Evolutionary conservation across 2,797 vertebrate genomes (phyloP), one percentile per base, ranked within the genome.

Genomic region (Acrossocheilus wenchowensis): DNA sequence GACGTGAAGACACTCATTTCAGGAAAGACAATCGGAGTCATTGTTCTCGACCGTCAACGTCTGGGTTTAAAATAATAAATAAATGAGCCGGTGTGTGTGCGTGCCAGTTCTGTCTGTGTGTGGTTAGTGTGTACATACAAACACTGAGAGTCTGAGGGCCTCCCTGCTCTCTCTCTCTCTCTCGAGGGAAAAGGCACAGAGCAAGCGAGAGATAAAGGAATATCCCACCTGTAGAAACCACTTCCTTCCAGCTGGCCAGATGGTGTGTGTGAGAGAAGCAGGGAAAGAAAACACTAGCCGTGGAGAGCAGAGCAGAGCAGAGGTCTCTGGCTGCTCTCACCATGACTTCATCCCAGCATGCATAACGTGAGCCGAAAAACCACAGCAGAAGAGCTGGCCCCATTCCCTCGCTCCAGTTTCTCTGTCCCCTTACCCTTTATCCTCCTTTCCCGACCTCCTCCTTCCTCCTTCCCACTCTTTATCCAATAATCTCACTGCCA

Each of bases 211-310:
- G 86, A 90, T 87, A 89, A 88, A 89, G 82, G 62, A 86, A 87
- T 81, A 52, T 88, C 82, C 81, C 83, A 84, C 86, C 88, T 86
- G 87, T 87, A 82, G 83, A 87, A 86, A 83, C 69, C 75, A 89
- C 87, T 91, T 91, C 90, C 90, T 87, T 66, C 66, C 89, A 92
- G 91, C 89, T 88, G 87, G 84, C 60, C 82, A 82, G 80, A 82
- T 74, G 48, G 39, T 80, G 62, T 64, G 68, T 82, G 74, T 73
- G 72, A 4, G 60, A 8, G 82, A 83, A 36, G 81, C 50, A 78
- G 48, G 75, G 54, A 85, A 75, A 77, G 57, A 88, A 81, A 85
- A 83, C 50, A 80, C 80, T 30, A 54, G 57, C 78, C 30, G 19
- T 60, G 60, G 48, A 72, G 77, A 85, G 72, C 45, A 85, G 81